A percentile compares a stretch with the other conserved stretches of the same genome.
Conservation (phyloP, 1,140 invertebrate genomes). For the Leptinotarsa defecta region DNA sequence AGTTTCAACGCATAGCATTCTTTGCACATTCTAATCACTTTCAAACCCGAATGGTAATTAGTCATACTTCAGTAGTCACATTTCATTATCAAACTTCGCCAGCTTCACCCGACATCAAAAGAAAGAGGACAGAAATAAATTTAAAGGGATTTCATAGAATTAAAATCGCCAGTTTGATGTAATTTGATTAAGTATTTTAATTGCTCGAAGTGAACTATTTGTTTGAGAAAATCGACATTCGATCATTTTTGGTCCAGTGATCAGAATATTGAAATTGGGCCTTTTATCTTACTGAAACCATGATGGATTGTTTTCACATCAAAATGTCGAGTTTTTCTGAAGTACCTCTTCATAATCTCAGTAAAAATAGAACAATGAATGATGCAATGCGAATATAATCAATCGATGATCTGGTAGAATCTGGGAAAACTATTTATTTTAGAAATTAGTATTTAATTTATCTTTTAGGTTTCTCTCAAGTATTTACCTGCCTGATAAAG, state of each 20-base stretch:
- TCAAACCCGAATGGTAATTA: slow-evolving; percentile 10
- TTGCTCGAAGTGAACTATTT: slow-evolving; percentile 12
- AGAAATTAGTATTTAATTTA: too few relatives aligned
- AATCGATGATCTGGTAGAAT: too few relatives aligned
- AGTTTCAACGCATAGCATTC: background rate
- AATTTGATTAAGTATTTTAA: slow-evolving; percentile 10
- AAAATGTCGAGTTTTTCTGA: too few relatives aligned
- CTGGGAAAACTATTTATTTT: too few relatives aligned
- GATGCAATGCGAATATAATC: too few relatives aligned
- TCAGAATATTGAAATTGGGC: background rate
- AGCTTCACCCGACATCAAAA: slow-evolving; percentile 14
- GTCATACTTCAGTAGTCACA: slow-evolving; percentile 13
- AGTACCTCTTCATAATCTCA: too few relatives aligned
- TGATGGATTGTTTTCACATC: too few relatives aligned
- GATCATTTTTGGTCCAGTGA: background rate
- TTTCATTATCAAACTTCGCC: slow-evolving; percentile 22
- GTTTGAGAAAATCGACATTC: background rate
- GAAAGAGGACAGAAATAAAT: slow-evolving; percentile 8
- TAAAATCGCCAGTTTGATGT: slow-evolving; percentile 13
- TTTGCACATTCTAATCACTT: slow-evolving; percentile 16
- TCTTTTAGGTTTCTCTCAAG: too few relatives aligned
- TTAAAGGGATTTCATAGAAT: slow-evolving; percentile 8
- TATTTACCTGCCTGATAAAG: too few relatives aligned
- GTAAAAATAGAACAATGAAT: too few relatives aligned
- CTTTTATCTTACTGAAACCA: too few relatives aligned